Evolutionary conservation across 37 sponge, comb jelly and placozoan species (phyloP).

Genomic region (Petrosia ficiformis): DNA sequence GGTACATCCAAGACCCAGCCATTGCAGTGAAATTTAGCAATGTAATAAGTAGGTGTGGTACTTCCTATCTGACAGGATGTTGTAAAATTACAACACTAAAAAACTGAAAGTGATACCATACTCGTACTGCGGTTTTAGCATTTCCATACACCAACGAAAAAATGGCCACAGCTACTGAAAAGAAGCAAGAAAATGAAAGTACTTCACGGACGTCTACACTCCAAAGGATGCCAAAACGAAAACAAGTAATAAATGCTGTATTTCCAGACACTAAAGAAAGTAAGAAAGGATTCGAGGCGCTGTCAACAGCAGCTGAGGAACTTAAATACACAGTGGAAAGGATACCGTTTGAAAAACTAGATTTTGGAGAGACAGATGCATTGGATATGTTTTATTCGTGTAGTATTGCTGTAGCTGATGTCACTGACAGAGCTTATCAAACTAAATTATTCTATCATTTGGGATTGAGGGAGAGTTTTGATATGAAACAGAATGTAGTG

Average conservation of each 20-base stretch:
- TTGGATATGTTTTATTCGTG: constrained; percentile 76
- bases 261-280: constrained; percentile 63
- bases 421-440: constrained; percentile 53
- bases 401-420: constrained; percentile 64
- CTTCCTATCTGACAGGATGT: no score
- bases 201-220: no score
- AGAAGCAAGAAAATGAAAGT: no score
- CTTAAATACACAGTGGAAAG: constrained; percentile 19
- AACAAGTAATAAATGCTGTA: constrained; percentile 33
- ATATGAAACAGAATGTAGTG: constrained; percentile 74
- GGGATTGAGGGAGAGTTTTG: constrained; percentile 75
- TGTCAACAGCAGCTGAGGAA: constrained; percentile 40
- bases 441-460: constrained; percentile 76
- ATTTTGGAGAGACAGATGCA: constrained; percentile 63
- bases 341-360: constrained; percentile 68
- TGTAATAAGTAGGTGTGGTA: no score
- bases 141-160: no score
- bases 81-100: no score
- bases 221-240: neutral
- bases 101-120: no score
- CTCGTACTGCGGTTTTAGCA: no score
- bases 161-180: no score
- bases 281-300: constrained; percentile 23
- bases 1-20: no score
- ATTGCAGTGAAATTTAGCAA: no score